These are phyloP conservation scores for Lepidochitona cinerea DNA, from an alignment of 2,888 invertebrate genomes.

Conservation along the genomic window DNA sequence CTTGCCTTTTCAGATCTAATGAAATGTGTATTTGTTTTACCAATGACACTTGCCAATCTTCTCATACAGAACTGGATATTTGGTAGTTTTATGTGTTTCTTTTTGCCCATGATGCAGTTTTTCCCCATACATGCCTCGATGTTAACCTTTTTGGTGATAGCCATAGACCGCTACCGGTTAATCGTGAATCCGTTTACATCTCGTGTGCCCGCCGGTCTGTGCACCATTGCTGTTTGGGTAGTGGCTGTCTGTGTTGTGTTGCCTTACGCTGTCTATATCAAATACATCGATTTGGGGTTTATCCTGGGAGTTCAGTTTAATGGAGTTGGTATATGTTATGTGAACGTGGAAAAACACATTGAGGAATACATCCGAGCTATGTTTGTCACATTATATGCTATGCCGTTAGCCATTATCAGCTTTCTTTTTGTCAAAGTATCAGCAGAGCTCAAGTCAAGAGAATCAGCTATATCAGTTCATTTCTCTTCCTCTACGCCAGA, in stretches of 20 bases:
- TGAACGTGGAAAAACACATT: constrained; percentile 55
- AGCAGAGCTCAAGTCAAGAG: constrained; percentile 73
- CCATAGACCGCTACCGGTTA: constrained; percentile 79
- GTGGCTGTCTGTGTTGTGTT: constrained; percentile 80
- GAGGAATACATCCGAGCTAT: constrained; percentile 68
- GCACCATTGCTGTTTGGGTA: constrained; percentile 81
- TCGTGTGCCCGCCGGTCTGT: constrained; percentile 78
- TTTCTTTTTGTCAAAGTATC: constrained; percentile 79
- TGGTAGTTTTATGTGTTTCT: constrained; percentile 81
- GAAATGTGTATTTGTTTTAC: constrained; percentile 79
- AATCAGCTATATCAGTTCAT: constrained; percentile 47
- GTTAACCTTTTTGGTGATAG: constrained; percentile 79
- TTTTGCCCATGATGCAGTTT: constrained; percentile 82
- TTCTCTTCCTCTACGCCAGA: constrained; percentile 28
- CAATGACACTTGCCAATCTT: constrained; percentile 79
- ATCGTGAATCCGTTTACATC: constrained; percentile 78
- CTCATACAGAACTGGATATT: constrained; percentile 83
- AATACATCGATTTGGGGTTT: constrained; percentile 80
- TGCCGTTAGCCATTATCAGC: constrained; percentile 76
- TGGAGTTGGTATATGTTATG: constrained; percentile 64
- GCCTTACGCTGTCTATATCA: constrained; percentile 82
- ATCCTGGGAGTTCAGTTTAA: constrained; percentile 64
- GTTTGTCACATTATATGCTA: constrained; percentile 72
- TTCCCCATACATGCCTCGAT: constrained; percentile 81
- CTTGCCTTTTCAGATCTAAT: constrained; percentile 79